These are phyloP conservation scores for Polyommatus icarus DNA, from an alignment of 2,888 invertebrate species.

Conservation along the genomic window DNA sequence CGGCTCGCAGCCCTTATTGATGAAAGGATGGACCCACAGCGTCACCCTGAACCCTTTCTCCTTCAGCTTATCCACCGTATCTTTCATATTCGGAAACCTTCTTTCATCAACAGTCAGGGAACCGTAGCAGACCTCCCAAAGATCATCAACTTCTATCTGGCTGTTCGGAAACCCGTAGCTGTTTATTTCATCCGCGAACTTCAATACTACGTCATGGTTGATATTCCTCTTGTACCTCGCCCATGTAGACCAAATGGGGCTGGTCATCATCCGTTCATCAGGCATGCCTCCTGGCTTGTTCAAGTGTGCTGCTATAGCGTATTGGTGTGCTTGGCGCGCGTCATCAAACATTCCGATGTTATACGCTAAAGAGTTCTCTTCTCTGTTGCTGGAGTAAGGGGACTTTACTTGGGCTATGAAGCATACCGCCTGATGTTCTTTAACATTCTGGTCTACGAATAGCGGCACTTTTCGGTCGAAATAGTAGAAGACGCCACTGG, in stretches of 20 bases:
- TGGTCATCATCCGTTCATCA: constrained; percentile 75
- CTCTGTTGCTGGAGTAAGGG: constrained; percentile 69
- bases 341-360: constrained; percentile 82
- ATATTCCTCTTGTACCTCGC: constrained; percentile 80
- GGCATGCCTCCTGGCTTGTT: constrained; percentile 80
- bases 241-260: constrained; percentile 86
- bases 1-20: constrained; percentile 79
- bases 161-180: constrained; percentile 74
- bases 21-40: constrained; percentile 84
- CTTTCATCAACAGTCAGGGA: constrained; percentile 71
- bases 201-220: constrained; percentile 69
- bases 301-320: constrained; percentile 81
- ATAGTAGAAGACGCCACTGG: constrained; percentile 82
- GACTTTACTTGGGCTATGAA: constrained; percentile 72
- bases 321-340: constrained; percentile 80
- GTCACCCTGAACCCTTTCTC: constrained; percentile 79
- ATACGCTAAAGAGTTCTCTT: constrained; percentile 74
- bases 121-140: constrained; percentile 84
- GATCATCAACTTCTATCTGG: constrained; percentile 83
- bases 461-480: constrained; percentile 83
- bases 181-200: constrained; percentile 76
- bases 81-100: constrained; percentile 79
- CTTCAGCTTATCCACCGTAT: constrained; percentile 64
- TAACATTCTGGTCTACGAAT: constrained; percentile 83
- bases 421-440: constrained; percentile 69